These are phyloP conservation scores for Caenorhabditis uteleia DNA, from an alignment of 2,888 invertebrate genomes.

Conservation along the genomic window DNA sequence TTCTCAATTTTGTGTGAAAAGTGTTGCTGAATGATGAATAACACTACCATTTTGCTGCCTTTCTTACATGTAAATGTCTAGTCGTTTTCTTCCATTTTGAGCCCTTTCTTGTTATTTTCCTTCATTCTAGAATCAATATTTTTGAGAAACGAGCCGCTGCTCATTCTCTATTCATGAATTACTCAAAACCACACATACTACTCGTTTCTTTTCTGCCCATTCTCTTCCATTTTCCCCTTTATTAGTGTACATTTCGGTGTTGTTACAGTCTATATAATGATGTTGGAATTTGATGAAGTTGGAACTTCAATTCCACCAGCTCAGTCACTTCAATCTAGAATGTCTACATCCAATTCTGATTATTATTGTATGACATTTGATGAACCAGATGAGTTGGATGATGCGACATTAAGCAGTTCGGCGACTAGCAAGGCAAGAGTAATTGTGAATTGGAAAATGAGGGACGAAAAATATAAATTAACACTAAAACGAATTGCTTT, in stretches of 20 bases:
- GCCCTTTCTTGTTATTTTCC: too few relatives aligned
- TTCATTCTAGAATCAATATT: too few relatives aligned
- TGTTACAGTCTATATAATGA: constrained; percentile 4
- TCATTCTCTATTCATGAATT: constrained; percentile 29
- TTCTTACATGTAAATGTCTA: too few relatives aligned
- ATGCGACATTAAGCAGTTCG: constrained; percentile 22
- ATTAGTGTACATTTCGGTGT: too few relatives aligned
- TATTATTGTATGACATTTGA: constrained; percentile 57
- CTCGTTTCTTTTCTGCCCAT: constrained; percentile 8
- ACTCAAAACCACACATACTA: constrained; percentile 2
- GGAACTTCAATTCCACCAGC: constrained; percentile 30
- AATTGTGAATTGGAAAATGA: not conserved
- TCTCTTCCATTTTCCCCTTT: constrained; percentile 3
- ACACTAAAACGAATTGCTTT: not conserved
- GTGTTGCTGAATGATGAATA: too few relatives aligned
- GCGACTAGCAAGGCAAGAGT: constrained; percentile 42
- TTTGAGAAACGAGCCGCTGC: too few relatives aligned
- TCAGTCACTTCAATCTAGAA: constrained; percentile 14
- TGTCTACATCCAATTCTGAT: constrained; percentile 35
- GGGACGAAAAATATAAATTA: not conserved
- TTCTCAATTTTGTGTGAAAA: too few relatives aligned
- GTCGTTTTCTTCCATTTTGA: too few relatives aligned
- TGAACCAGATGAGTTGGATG: constrained; percentile 45
- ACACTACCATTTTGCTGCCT: too few relatives aligned
- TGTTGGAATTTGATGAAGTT: constrained; percentile 38